A percentile compares a stretch with the other conserved stretches of the same genome.
These are phyloP conservation scores for Notolabrus celidotus DNA, from an alignment of 2,797 vertebrate genomes.

Conservation along the genomic window DNA sequence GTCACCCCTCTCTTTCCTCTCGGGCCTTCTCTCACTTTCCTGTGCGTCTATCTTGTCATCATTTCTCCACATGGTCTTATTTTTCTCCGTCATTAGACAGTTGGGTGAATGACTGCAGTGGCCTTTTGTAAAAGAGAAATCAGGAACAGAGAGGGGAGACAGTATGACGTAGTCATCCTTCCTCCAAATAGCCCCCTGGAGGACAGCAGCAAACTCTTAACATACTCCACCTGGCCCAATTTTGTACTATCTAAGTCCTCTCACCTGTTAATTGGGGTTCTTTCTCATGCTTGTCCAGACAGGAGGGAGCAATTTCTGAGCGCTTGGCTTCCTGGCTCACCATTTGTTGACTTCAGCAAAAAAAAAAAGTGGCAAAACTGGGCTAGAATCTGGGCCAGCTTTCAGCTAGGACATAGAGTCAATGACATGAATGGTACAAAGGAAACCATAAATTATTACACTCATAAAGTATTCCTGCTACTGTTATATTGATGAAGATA, in stretches of 20 bases:
- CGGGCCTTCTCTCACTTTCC: constrained; percentile 24
- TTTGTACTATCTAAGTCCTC: constrained; percentile 30
- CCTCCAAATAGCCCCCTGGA: constrained; percentile 46
- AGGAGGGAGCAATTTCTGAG: constrained; percentile 36
- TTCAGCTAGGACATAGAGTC: constrained; percentile 46
- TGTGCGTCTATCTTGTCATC: constrained; percentile 1
- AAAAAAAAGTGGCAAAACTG: constrained; percentile 62
- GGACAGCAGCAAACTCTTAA: constrained; percentile 22
- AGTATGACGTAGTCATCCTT: constrained; percentile 24
- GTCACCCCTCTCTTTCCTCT: constrained; percentile 25
- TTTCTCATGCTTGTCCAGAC: constrained; percentile 32
- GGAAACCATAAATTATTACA: constrained; percentile 29
- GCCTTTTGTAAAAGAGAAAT: constrained; percentile 35
- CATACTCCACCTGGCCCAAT: constrained; percentile 52
- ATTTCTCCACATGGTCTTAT: constrained; percentile 31
- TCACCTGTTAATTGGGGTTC: constrained; percentile 56
- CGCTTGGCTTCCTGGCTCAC: constrained; percentile 22
- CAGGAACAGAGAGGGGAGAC: constrained; percentile 19
- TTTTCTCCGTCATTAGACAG: constrained; percentile 54
- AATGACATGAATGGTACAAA: constrained; percentile 43
- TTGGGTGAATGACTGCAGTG: constrained; percentile 42
- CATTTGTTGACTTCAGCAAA: constrained; percentile 57
- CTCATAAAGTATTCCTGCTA: background rate
- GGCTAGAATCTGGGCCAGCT: constrained; percentile 76
- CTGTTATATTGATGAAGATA: background rate